phyloP scores from a whole-genome alignment of 92 coral and sea anemone genomes.

The Isaurus tuberculatus region DNA sequence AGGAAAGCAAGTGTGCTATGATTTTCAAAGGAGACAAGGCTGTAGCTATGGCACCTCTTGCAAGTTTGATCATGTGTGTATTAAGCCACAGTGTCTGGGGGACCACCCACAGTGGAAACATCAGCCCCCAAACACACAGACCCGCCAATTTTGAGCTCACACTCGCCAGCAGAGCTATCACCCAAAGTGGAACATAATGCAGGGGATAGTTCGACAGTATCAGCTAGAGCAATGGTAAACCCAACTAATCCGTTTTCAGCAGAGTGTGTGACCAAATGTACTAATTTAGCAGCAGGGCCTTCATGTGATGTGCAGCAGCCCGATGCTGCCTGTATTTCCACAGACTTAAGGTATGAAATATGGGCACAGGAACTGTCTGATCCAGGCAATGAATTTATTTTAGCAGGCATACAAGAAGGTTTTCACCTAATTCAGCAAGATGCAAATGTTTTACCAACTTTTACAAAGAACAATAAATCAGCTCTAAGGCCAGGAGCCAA shows the following conservation, averaged over 20 bases:
- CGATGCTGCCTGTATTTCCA: conserved; percentile 59
- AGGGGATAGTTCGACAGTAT: conserved; percentile 24
- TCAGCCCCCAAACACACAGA: conserved; percentile 8
- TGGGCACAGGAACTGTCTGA: conserved; percentile 48
- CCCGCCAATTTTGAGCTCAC: conserved; percentile 49
- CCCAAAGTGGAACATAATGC: conserved; percentile 39
- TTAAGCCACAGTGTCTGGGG: conserved; percentile 46
- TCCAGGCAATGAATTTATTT: conserved; percentile 39
- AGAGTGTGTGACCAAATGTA: conserved; percentile 36
- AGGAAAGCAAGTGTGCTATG: conserved; percentile 52
- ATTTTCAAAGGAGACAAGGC: conserved; percentile 48
- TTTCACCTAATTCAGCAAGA: conserved; percentile 38
- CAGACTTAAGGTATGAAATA: conserved; percentile 44
- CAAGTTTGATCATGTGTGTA: conserved; percentile 40
- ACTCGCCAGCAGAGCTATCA: conserved; percentile 50
- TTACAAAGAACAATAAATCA: conserved; percentile 10
- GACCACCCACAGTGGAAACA: conserved; percentile 47
- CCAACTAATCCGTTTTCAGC: conserved; percentile 11
- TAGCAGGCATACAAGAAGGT: conserved; percentile 28
- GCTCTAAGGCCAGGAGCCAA: conserved; percentile 40
- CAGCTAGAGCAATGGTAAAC: conserved; percentile 18
- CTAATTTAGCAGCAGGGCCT: conserved; percentile 44
- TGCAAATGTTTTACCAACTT: conserved; percentile 30
- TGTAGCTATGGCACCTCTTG: conserved; percentile 48
- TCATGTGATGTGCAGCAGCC: conserved; percentile 52